Base-by-base conservation (phyloP, 2,888 invertebrate genomes). In the Diplolepis rosae region DNA sequence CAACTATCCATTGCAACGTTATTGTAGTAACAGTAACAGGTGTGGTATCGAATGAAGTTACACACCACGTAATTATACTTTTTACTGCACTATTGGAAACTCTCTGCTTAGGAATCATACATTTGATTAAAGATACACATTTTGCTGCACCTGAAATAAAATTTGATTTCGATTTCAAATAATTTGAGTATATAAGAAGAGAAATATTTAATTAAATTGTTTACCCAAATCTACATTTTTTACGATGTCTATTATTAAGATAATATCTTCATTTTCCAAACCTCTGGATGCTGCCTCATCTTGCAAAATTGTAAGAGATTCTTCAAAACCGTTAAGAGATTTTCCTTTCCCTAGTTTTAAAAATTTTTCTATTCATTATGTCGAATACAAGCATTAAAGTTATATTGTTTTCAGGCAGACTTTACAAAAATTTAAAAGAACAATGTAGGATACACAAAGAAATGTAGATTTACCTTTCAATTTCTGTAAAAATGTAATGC, bases 1-100 rank as follows among this genome's bases (percentile, higher is more conserved):
- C 84, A 54, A 83, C 74, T 9, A 86, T 70, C 88, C 88, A 88
- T 56, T 85, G 84, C 9, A 85, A 56, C 22, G 82, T 45, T 2
- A 71, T 77, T n/a, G 45, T 75, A 2, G 78, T 79, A 2, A 85
- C 77, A 3, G 80, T 84, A 13, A 84, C 42, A 15, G 84, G 79
- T 24, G 80, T 15, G 7, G 71, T 69, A 27, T 83, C 66, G 0
- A 80, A 15, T 0, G 74, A 71, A 0, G 80, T 67, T 4, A 88
- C 54, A 48, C 73, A 82, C 82, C 85, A 85, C 30, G 74, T 71
- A 9, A 86, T 79, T 6, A 88, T 61, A 5, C 68, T 69, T 48
- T 84, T 82, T 0, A 81, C 74, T 4, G 74, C 15, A 4, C 71
- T 0, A 39, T 83, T 77, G 3, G 79, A 52, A 30, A 86, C 39